Base-by-base conservation (phyloP, 2,113 vertebrate species). In the Poeciliopsis turrubarensis region DNA sequence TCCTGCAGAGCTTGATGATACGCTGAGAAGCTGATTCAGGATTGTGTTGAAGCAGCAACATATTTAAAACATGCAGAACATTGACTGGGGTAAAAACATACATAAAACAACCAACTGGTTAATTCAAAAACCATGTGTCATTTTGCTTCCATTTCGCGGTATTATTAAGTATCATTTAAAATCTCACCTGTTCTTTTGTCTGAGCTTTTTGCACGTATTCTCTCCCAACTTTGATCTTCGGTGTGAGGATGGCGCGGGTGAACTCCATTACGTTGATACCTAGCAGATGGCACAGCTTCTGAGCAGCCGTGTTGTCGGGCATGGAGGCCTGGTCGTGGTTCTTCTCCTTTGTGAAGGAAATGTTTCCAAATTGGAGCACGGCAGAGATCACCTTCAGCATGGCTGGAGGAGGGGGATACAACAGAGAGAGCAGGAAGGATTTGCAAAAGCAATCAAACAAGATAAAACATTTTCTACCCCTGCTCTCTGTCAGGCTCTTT, bases 151-250 rank as follows among this genome's bases (percentile, higher is more conserved):
- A 15, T 26, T 30, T 19, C 19, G 25, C 6, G 1, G 19, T 65
- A 12, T 37, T 37, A 37, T 37, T 25, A 30, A 6, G 0, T 25
- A 5, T 32, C 31, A 51, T 17, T 26, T 31, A 32, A 60, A 32
- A 1, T 9, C 78, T 19, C 77, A 96, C 96, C 95, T 97, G 96
- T 54, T 97, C 96, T 90, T 97, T 97, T 19, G 95, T 97, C 92
- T 97, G 96, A 1, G 96, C 96, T 84, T 97, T 97, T 89, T 97
- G 96, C 61, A 97, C 97, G 0, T 96, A 97, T 83, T 97, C 97
- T 9, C 97, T 94, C 57, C 97, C 96, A 14, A 97, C 97, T 93
- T 97, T 97, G 87, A 97, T 97, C 80, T 96, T 95, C 0, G 97
- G 97, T 0, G 94, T 96, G 80, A 97, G 95, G 81, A 97, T 96